Conservation (phyloP, 2,113 vertebrate genomes). For the Pholis gunnellus region DNA sequence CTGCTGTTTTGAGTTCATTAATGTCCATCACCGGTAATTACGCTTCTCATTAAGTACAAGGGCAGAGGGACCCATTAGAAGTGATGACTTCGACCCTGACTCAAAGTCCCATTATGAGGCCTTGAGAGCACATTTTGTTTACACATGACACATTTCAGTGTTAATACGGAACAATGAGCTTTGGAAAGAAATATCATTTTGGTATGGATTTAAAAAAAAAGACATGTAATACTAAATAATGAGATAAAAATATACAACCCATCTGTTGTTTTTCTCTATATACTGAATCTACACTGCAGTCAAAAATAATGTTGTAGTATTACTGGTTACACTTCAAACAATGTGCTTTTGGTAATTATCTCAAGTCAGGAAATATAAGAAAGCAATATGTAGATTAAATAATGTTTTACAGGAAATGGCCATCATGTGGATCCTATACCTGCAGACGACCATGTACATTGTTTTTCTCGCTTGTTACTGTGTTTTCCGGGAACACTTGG, state of each 20-base stretch:
- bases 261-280: conserved; percentile 18
- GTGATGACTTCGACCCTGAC: conserved; percentile 72
- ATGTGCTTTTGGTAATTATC: too few species aligned
- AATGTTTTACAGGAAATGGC: neutral
- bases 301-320: neutral
- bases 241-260: neutral
- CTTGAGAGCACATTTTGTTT: conserved; percentile 58
- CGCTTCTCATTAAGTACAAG: conserved; percentile 55
- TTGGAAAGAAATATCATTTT: neutral
- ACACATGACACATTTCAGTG: conserved; percentile 43
- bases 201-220: conserved; percentile 5
- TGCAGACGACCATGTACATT: neutral
- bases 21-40: conserved; percentile 79
- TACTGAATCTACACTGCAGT: neutral
- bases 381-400: neutral
- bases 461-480: neutral
- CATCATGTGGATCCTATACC: neutral
- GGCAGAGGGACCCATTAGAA: conserved; percentile 68
- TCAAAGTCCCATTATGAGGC: conserved; percentile 66
- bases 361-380: neutral
- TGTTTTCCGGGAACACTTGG: neutral
- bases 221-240: conserved; percentile 8
- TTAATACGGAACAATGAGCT: conserved; percentile 4
- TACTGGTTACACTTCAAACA: neutral
- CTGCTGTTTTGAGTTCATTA: conserved; percentile 65